These are phyloP conservation scores for Caenorhabditis becei DNA, from an alignment of 2,888 invertebrate genomes.

Conservation along the genomic window DNA sequence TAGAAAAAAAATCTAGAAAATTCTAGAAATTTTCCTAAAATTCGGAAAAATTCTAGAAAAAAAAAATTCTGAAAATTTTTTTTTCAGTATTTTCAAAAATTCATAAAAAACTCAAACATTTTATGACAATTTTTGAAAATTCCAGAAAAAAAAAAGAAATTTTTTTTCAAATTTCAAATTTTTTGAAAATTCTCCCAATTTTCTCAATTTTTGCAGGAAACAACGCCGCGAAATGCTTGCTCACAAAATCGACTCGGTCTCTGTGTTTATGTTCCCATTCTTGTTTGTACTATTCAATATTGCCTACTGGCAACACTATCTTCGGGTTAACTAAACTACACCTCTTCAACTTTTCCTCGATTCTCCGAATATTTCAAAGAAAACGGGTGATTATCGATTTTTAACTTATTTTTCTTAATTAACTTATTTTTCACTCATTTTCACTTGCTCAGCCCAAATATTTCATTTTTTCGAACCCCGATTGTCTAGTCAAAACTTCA, in stretches of 20 bases:
- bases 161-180: no score
- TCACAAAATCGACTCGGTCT: conserved; percentile 77
- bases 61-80: no score
- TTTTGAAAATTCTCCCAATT: neutral
- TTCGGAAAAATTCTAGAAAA: no score
- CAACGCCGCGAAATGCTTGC: conserved; percentile 75
- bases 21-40: no score
- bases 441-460: conserved; percentile 17
- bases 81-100: no score
- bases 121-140: no score
- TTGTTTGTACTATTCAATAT: conserved; percentile 82
- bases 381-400: neutral
- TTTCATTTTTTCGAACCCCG: neutral
- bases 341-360: conserved; percentile 26
- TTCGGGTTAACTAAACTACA: conserved; percentile 53
- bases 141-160: no score
- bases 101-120: no score
- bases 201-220: conserved; percentile 56
- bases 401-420: conserved; percentile 1
- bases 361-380: no score
- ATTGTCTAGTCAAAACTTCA: conserved; percentile 24
- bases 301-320: conserved; percentile 83
- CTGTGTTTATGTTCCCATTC: conserved; percentile 78
- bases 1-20: no score
- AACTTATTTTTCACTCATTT: neutral